Base-by-base conservation (phyloP, 1,140 invertebrate species). In the Galendromus occidentalis region DNA sequence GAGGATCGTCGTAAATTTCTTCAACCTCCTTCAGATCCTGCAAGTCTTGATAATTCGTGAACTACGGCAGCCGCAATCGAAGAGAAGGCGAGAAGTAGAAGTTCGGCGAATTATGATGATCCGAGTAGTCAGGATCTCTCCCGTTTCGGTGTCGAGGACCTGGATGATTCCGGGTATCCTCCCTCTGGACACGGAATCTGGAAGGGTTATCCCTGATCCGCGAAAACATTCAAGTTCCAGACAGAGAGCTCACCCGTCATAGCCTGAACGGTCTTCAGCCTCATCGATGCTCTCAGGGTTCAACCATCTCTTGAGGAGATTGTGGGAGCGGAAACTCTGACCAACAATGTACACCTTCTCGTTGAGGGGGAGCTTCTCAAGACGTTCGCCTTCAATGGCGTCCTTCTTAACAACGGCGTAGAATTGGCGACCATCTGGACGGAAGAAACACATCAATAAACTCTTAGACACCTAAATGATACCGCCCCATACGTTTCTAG, bases 301-400 rank as follows among this genome's bases (percentile, higher is more conserved):
- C 22, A 59, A 14, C 51, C 51, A 59, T 14, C 51, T 25, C 51
- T 59, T 17, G 20, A 59, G 17, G 14, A 59, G 33, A 9, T 33
- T 25, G 51, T 59, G 2, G 12, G 51, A 59, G 25, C 51, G 51
- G 51, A 20, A 59, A 22, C 25, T 59, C n/a, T 59, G 33, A 4
- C 51, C 22, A 33, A 59, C 33, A 25, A 59, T 59, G 51, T 18
- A 59, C n/a, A 59, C 51, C 14, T 59, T 59, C 22, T 59, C 51
- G 22, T 59, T 59, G 33, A 59, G 51, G 51, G 51, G 51, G 25
- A 59, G 51, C 51, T 59, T 59, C 51, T 59, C 51, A 14, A 59
- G 51, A 59, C 51, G 51, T 25, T 59, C 51, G 33, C 51, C 51
- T 17, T 25, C 51, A 9, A 59, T 17, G 20, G 51, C 51, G 33